Percentiles rank a stretch among this genome's conserved stretches.
These are phyloP conservation scores for Neolamprologus sp. DNA, from an alignment of 2,113 vertebrate genomes.

Conservation along the genomic window DNA sequence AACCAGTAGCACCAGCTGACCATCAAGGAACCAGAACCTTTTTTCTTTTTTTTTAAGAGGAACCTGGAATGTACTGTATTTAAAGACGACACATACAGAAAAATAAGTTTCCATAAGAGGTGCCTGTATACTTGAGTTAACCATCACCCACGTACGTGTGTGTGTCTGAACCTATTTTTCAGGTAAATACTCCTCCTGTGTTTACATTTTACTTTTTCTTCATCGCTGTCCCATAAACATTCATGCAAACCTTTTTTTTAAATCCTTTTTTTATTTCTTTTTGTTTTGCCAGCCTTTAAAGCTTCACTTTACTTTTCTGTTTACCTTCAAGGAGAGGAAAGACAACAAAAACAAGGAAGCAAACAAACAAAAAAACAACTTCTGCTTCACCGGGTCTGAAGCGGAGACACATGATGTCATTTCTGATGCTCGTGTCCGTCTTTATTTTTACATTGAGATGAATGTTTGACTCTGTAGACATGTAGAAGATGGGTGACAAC, in stretches of 20 bases:
- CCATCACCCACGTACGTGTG: conserved; percentile 15
- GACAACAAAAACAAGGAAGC: conserved; percentile 2
- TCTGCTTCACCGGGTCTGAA: conserved; percentile 72
- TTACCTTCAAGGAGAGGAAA: background rate
- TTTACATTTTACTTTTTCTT: conserved; percentile 45
- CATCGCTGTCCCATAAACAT: conserved; percentile 43
- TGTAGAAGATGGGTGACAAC: conserved; percentile 30
- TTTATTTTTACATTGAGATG: conserved; percentile 44
- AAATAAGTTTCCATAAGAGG: conserved; percentile 55
- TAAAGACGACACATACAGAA: background rate
- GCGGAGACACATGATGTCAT: conserved; percentile 75
- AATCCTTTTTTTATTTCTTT: background rate
- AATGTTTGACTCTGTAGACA: conserved; percentile 52
- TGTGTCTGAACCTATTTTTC: background rate
- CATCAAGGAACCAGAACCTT: conserved; percentile 45
- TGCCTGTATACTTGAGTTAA: conserved; percentile 69
- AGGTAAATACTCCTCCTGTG: conserved; percentile 22
- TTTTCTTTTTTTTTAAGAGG: background rate
- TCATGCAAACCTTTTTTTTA: conserved; percentile 17
- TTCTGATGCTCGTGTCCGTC: conserved; percentile 47
- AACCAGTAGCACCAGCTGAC: conserved; percentile 69
- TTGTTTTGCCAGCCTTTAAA: conserved; percentile 35
- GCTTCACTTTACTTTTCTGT: conserved; percentile 23
- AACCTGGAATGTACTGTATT: conserved; percentile 65
- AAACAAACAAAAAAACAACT: conserved; percentile 40